Evolutionary conservation across 1,140 invertebrate species (phyloP), one percentile per base, ranked within the genome.

Genomic region (Aphis gossypii): DNA sequence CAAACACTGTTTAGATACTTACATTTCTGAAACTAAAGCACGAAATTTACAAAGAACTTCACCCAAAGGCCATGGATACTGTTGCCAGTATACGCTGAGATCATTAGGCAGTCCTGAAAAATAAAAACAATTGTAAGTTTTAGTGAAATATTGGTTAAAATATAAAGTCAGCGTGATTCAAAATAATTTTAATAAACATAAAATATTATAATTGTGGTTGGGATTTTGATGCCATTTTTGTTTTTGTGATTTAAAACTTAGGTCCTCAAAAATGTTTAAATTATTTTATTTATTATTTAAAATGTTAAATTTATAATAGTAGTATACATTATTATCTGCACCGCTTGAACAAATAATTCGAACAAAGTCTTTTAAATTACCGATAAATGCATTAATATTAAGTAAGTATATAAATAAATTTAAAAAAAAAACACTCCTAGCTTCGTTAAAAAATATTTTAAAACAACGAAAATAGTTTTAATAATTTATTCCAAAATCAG

Each of bases 11-110:
- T 83, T 83, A 83, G 35, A 25, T 44, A 97, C 97, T 97, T 95
- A 97, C 97, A 97, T 97, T 96, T 98, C 98, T 8, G 97, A 97
- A 44, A 98, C 96, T 90, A 98, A 97, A 1, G 98, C 97, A 87
- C 98, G 96, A 86, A 98, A 95, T 95, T 98, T 98, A 95, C 98
- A 99, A 94, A 98, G 97, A 5, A 96, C 96, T 83, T 97, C 96
- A 0, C 98, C 98, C 88, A 99, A 96, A 68, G 96, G 95, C 97
- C 98, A 99, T 1, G 98, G 98, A 96, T 99, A 99, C 95, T 99
- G 98, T 95, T 99, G 97, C 98, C 98, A 99, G 94, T 98, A 98
- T 1, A 97, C 96, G 93, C 97, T 97, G 11, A 99, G 95, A 95
- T 99, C 98, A 94, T 98, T 97, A 1, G 98, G 98, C 86, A 99